Evolutionary conservation across 1,140 invertebrate species (phyloP).

Genomic region (Drosophila littoralis): DNA sequence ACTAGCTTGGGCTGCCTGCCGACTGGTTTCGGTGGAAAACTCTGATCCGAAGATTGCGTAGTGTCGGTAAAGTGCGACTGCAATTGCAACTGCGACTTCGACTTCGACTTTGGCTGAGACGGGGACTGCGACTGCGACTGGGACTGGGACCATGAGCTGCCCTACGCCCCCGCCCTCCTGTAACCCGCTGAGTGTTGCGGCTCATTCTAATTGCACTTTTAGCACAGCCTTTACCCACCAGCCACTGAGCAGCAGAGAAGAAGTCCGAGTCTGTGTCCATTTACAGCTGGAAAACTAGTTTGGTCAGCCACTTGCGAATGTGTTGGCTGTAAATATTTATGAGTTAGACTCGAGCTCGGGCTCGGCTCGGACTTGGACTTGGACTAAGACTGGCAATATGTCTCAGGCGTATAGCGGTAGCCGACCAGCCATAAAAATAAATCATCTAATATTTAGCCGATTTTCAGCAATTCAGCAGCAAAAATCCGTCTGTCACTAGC

Average conservation of each 20-base stretch:
- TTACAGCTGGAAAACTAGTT: slow-evolving; percentile 65
- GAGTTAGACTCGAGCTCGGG: slow-evolving; percentile 33
- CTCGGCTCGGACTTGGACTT: slow-evolving; percentile 21
- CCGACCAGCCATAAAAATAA: slow-evolving; percentile 52
- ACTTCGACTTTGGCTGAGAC: not conserved
- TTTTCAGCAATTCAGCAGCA: slow-evolving; percentile 52
- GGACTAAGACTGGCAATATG: slow-evolving; percentile 33
- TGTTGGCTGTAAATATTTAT: slow-evolving; percentile 71
- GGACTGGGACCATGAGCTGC: slow-evolving; percentile 40
- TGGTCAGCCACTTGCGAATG: slow-evolving; percentile 54
- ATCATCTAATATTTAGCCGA: slow-evolving; percentile 72
- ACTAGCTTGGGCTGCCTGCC: slow-evolving; percentile 40
- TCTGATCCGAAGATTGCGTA: slow-evolving; percentile 54
- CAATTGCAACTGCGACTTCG: slow-evolving; percentile 13
- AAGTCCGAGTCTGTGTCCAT: slow-evolving; percentile 31
- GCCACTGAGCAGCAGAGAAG: slow-evolving; percentile 11
- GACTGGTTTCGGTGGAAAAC: slow-evolving; percentile 60
- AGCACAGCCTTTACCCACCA: slow-evolving; percentile 40
- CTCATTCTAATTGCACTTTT: slow-evolving; percentile 69
- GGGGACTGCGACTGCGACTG: slow-evolving; percentile 10
- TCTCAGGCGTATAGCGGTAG: slow-evolving; percentile 45
- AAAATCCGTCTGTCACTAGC: slow-evolving; percentile 51
- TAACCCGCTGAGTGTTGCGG: slow-evolving; percentile 28
- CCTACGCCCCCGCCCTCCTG: slow-evolving; percentile 50
- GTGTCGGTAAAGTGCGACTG: slow-evolving; percentile 55